Evolutionary conservation across 2,113 vertebrate genomes (phyloP).

Genomic region (Tauraco erythrolophus): DNA sequence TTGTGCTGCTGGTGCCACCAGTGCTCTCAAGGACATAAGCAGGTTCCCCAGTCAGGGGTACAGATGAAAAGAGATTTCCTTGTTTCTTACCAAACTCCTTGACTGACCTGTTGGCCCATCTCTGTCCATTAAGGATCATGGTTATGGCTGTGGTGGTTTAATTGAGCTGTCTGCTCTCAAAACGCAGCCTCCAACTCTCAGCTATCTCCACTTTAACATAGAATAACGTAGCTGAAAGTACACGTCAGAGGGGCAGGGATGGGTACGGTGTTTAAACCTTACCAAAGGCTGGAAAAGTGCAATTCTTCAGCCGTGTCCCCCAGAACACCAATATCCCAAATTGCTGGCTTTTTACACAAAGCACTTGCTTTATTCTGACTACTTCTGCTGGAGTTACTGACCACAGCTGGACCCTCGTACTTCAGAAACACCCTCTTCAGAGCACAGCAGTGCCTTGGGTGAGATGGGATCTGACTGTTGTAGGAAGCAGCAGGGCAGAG

Average conservation of each 20-base stretch:
- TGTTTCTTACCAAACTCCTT: neutral
- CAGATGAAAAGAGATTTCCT: neutral
- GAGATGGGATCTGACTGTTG: neutral
- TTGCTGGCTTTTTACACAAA: neutral
- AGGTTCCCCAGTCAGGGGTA: neutral
- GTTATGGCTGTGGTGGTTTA: fast-evolving
- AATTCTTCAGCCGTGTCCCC: neutral
- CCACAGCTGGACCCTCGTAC: neutral
- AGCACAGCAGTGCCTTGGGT: fast-evolving
- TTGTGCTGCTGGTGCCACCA: neutral
- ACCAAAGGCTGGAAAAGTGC: neutral
- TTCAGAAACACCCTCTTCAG: neutral
- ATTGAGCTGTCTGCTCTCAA: neutral
- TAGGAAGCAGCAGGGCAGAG: neutral
- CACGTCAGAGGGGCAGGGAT: neutral
- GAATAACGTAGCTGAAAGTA: neutral
- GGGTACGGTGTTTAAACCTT: neutral
- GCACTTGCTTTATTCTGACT: neutral
- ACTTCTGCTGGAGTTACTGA: neutral
- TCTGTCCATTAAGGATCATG: neutral
- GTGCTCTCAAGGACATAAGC: neutral
- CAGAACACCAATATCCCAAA: neutral
- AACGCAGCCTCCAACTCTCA: neutral
- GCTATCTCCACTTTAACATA: neutral
- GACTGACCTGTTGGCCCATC: neutral